Evolutionary conservation across 2,888 invertebrate genomes (phyloP), one percentile per base, ranked within the genome.

Genomic region (Stenchaetothrips biformis): DNA sequence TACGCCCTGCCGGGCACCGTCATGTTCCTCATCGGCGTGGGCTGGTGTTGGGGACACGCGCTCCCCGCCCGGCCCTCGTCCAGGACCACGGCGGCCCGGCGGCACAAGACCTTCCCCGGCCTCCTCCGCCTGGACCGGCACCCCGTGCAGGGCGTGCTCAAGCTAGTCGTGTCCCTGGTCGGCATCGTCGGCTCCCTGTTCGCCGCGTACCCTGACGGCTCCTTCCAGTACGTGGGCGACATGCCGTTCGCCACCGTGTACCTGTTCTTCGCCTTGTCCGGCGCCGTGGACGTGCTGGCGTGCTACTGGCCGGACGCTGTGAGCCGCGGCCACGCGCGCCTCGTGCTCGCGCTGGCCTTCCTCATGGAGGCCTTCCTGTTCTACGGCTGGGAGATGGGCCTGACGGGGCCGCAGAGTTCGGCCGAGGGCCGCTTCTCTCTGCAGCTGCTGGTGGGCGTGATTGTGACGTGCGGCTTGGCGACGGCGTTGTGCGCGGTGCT

Each of bases 231-330:
- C 67, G 25, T 21, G 21, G 67, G 67, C 25, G 67, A 74, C 67
- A 25, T 74, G 67, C 67, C 67, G 67, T 74, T 74, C 79, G 86
- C 87, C 7, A 87, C 87, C 8, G 85, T 87, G 78, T 87, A 87
- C 82, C 84, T 87, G 0, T 87, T 87, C 80, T 87, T 87, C 81
- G 87, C 87, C 6, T 85, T 87, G 80, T 87, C 87, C 79, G 87
- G 87, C 11, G 83, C 87, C 0, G 86, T 87, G 4, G 87, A 87
- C 81, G 85, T 87, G 9, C 82, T 87, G 6, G 85, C 86, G 79
- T 87, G 87, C 83, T 87, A 87, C 82, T 87, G 86, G 82, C 86
- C 86, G 3, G 84, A 84, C 21, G 86, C 85, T 78, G 84, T 87
- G 21, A 86, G 86, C 8, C 84, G 84, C 48, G 87, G 87, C 7